Base-by-base conservation (phyloP, 2,113 vertebrate genomes). In the Sus scrofa region DNA sequence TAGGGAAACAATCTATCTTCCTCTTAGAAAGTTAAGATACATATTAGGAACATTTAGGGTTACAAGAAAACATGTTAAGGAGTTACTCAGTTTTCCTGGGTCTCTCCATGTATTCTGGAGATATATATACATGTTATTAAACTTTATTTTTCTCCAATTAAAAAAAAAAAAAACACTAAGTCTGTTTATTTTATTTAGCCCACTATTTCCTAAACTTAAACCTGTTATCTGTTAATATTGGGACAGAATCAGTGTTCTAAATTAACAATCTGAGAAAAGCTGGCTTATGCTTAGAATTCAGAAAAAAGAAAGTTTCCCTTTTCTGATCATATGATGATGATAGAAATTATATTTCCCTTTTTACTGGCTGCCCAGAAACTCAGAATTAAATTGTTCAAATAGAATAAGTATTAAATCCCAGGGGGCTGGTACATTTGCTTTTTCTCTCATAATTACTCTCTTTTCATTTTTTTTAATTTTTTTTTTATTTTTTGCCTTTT, bases 371-470 rank as follows among this genome's bases (percentile, higher is more conserved):
- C 26, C 37, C 32, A 91, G 37, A 86, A 79, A 24, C 39, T 95
- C 58, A 91, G 44, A 95, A 93, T 82, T 93, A 70, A 87, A 84
- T 73, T 73, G 27, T 86, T 96, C 12, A 93, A 78, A 83, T 0
- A 79, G 14, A 96, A 77, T 95, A 75, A 70, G 65, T 71, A 89
- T 32, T 85, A 92, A 96, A 95, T 78, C 63, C 37, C 63, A 74
- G 14, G 60, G 7, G 44, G n/a, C 65, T 83, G 15, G 37, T 62
- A 91, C 26, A 91, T 74, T 86, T 81, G 65, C 32, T 95, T 92
- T 92, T 65, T 30, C 73, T 88, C 50, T 34, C 75, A 60, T 67
- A 86, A 86, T n/a, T 82, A 79, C 75, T 90, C 79, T 37, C 70
- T 78, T n/a, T n/a, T n/a, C n/a, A n/a, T n/a, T n/a, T n/a, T n/a